Evolutionary conservation across 2,888 invertebrate species (phyloP).

Genomic region (Lissonota sp.): DNA sequence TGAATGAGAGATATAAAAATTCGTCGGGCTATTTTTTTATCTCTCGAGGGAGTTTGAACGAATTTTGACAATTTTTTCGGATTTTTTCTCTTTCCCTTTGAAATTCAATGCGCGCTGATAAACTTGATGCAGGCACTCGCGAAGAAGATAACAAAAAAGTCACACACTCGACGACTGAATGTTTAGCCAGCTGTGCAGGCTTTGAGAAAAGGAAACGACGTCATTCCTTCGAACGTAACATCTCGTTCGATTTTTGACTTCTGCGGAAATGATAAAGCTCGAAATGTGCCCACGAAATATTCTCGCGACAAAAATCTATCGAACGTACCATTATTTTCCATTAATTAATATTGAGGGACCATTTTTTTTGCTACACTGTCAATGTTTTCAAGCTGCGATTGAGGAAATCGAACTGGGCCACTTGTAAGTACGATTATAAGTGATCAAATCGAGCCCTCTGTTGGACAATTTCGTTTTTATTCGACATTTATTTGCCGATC

Average conservation of each 20-base stretch:
- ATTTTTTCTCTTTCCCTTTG: too few relatives aligned
- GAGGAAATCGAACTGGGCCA: slow-evolving; percentile 68
- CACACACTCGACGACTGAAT: slow-evolving; percentile 41
- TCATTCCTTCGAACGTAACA: slow-evolving; percentile 5
- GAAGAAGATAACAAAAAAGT: slow-evolving; percentile 14
- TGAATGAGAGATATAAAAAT: too few relatives aligned
- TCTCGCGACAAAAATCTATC: not conserved
- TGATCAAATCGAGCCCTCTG: slow-evolving; percentile 32
- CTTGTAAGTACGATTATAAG: slow-evolving; percentile 75
- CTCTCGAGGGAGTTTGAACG: too few relatives aligned
- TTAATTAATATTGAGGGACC: not conserved
- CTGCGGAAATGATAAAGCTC: not conserved
- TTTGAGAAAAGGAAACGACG: slow-evolving; percentile 7
- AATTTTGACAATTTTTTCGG: too few relatives aligned
- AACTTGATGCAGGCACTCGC: too few relatives aligned
- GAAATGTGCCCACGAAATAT: not conserved
- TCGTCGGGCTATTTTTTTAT: too few relatives aligned
- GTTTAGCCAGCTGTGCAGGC: slow-evolving; percentile 50
- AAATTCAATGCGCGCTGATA: too few relatives aligned
- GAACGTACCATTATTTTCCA: not conserved
- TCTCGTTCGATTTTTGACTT: not conserved
- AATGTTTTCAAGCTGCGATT: slow-evolving; percentile 79
- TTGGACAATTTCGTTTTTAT: slow-evolving; percentile 36
- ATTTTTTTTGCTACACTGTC: slow-evolving; percentile 32
- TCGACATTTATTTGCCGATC: slow-evolving; percentile 15